A percentile compares a stretch with the other conserved stretches of the same genome.
These are phyloP conservation scores for Nothura maculosa DNA, from an alignment of 2,797 vertebrate species.

Conservation along the genomic window DNA sequence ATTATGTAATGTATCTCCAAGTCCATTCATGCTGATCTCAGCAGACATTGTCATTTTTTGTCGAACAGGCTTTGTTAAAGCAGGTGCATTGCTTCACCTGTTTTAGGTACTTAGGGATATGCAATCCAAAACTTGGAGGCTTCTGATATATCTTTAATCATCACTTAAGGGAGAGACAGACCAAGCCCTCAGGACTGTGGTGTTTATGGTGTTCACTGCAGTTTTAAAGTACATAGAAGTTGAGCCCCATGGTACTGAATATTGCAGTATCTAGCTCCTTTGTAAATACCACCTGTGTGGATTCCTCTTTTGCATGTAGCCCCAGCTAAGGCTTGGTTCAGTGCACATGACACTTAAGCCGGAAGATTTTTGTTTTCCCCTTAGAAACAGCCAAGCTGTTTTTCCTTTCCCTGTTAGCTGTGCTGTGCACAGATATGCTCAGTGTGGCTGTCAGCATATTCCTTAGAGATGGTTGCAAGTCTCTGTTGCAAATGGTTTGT, in stretches of 20 bases:
- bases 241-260: background rate
- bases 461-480: background rate
- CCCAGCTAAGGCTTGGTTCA: background rate
- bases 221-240: background rate
- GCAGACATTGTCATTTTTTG: background rate
- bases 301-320: background rate
- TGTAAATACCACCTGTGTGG: background rate
- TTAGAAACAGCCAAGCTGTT: background rate
- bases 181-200: accelerated
- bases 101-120: background rate
- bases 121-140: background rate
- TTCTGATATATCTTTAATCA: background rate
- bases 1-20: background rate
- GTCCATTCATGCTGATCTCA: background rate
- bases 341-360: background rate
- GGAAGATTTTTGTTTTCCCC: background rate
- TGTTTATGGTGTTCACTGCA: background rate
- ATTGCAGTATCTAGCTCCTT: background rate
- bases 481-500: background rate
- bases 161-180: background rate
- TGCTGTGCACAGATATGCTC: slow-evolving; percentile 3
- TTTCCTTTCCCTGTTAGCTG: slow-evolving; percentile 19
- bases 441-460: background rate
- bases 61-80: background rate
- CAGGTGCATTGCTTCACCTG: background rate